A percentile compares a stretch with the other conserved stretches of the same genome.
These are phyloP conservation scores for Brachynemurus nebulosus DNA, from an alignment of 2,888 invertebrate genomes.

Conservation along the genomic window DNA sequence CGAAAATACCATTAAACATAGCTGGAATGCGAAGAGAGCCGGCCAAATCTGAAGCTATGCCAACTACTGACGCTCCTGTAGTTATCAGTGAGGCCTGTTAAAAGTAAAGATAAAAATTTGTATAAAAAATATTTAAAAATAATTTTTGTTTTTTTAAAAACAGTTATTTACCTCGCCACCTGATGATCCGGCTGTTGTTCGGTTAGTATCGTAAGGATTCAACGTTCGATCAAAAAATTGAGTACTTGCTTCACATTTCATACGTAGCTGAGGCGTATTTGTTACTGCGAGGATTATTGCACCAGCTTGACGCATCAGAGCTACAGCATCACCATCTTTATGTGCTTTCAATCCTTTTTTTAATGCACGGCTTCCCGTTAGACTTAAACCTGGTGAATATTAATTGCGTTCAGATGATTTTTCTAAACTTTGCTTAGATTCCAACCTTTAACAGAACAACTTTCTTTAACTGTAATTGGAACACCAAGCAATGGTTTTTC, in stretches of 20 bases:
- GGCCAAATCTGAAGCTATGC: conserved; percentile 74
- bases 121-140: background rate
- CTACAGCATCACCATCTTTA: conserved; percentile 37
- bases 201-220: conserved; percentile 46
- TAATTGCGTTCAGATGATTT: background rate
- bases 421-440: background rate
- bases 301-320: conserved; percentile 37
- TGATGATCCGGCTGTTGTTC: conserved; percentile 47
- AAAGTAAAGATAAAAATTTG: too few relatives aligned
- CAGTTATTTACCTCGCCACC: conserved; percentile 38
- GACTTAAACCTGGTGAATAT: conserved; percentile 27
- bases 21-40: conserved; percentile 79
- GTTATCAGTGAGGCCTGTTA: conserved; percentile 55
- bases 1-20: conserved; percentile 77
- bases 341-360: conserved; percentile 29
- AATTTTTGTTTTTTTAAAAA: conserved; percentile 18
- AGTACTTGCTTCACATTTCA: conserved; percentile 45
- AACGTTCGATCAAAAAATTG: conserved; percentile 42
- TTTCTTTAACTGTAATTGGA: conserved; percentile 71
- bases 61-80: conserved; percentile 59
- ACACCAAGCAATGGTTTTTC: conserved; percentile 60
- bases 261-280: conserved; percentile 47
- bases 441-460: conserved; percentile 60
- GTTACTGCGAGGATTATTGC: conserved; percentile 47
- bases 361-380: conserved; percentile 23